Conservation (phyloP, 2,888 invertebrate genomes). For the Ypsolopha scabrella region DNA sequence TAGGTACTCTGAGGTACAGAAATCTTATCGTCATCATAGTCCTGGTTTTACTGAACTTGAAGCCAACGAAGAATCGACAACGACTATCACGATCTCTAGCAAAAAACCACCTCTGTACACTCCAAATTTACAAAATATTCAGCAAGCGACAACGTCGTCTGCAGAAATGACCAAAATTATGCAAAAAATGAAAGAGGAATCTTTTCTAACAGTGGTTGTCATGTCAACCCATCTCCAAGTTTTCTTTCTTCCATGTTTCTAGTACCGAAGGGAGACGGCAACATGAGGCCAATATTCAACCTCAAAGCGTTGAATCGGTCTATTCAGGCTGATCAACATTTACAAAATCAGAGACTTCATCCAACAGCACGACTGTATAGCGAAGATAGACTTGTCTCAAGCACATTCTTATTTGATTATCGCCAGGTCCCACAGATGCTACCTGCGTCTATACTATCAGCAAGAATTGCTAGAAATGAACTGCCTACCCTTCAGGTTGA, state of each 20-base stretch:
- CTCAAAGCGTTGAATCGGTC: slow-evolving; percentile 14
- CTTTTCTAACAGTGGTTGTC: slow-evolving; percentile 8
- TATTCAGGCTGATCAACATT: slow-evolving; percentile 16
- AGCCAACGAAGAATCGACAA: background rate
- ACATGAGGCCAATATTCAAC: slow-evolving; percentile 16
- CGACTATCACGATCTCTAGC: background rate
- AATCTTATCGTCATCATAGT: background rate
- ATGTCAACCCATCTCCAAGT: slow-evolving; percentile 10
- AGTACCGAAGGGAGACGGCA: slow-evolving; percentile 15
- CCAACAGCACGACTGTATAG: slow-evolving; percentile 15
- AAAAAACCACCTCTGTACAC: slow-evolving; percentile 10
- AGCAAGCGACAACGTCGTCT: slow-evolving; percentile 4
- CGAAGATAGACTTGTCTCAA: slow-evolving; percentile 15
- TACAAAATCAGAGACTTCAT: slow-evolving; percentile 15
- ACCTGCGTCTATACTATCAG: slow-evolving; percentile 14
- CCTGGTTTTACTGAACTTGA: slow-evolving; percentile 1
- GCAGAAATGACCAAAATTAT: slow-evolving; percentile 10
- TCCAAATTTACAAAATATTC: background rate
- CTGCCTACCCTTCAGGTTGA: slow-evolving; percentile 20
- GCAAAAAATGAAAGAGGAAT: slow-evolving; percentile 10
- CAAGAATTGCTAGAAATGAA: slow-evolving; percentile 15
- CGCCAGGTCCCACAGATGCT: slow-evolving; percentile 18
- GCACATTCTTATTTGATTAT: too few relatives aligned
- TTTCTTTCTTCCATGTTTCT: slow-evolving; percentile 19
- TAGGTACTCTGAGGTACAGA: background rate